Conservation (phyloP, 2,797 vertebrate genomes). For the Falco columbarius region DNA sequence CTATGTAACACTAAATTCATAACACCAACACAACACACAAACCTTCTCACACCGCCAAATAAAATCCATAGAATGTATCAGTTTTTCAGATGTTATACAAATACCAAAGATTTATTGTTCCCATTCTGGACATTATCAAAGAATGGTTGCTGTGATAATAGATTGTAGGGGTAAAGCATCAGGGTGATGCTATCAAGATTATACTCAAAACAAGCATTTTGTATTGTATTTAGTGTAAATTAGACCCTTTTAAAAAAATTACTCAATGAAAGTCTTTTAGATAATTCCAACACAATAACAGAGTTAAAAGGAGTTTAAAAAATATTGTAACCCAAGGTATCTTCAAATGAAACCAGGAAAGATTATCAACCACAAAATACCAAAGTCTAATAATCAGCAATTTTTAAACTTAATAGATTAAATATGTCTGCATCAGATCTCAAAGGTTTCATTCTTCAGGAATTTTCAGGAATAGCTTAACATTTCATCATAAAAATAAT, state of each 20-base stretch:
- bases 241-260: background rate
- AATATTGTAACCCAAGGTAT: background rate
- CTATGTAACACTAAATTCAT: background rate
- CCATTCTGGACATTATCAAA: background rate
- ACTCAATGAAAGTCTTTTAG: background rate
- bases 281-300: background rate
- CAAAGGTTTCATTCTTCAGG: background rate
- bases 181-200: background rate
- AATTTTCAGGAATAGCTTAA: background rate
- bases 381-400: background rate
- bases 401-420: background rate
- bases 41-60: background rate
- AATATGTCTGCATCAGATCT: background rate
- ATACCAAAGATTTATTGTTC: background rate
- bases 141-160: background rate
- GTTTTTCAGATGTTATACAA: background rate
- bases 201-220: background rate
- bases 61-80: background rate
- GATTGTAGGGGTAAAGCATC: conserved; percentile 21
- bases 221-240: background rate
- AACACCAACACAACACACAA: background rate
- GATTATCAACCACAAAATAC: background rate
- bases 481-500: background rate
- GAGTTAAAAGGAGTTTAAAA: background rate
- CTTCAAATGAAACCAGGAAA: background rate